phyloP scores from a whole-genome alignment of 1,140 invertebrate genomes.

The Holotrichia oblita region DNA sequence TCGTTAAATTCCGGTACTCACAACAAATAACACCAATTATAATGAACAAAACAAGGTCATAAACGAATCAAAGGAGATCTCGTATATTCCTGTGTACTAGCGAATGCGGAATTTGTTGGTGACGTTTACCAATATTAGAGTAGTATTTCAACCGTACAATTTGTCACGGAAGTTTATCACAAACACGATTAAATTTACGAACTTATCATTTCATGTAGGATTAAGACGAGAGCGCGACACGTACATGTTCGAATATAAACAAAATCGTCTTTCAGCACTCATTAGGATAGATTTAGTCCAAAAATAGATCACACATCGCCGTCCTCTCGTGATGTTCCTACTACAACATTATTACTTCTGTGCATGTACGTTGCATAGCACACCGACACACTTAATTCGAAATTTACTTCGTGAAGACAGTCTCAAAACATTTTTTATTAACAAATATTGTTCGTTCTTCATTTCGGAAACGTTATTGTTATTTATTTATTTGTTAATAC shows the following conservation, averaged over 20 bases:
- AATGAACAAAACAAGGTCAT: conserved; percentile 20
- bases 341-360: conserved; percentile 1
- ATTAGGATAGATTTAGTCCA: not conserved
- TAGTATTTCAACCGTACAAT: not conserved
- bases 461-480: not conserved
- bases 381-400: not conserved
- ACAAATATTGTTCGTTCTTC: not conserved
- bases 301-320: conserved; percentile 12
- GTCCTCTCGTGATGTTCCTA: not conserved
- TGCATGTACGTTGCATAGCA: not conserved
- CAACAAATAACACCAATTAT: conserved; percentile 20
- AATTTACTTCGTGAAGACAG: not conserved
- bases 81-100: not conserved
- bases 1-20: conserved; percentile 2
- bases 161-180: not conserved
- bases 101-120: not conserved
- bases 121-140: not conserved
- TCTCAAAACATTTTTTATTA: not conserved
- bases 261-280: conserved; percentile 5
- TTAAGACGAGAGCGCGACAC: not conserved
- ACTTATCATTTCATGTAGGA: conserved; percentile 10
- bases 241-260: not conserved
- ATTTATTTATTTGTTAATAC: not conserved
- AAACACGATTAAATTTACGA: not conserved
- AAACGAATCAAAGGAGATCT: not conserved